These are phyloP conservation scores for Sebastes dallii DNA, from an alignment of 2,797 vertebrate species.

Conservation along the genomic window DNA sequence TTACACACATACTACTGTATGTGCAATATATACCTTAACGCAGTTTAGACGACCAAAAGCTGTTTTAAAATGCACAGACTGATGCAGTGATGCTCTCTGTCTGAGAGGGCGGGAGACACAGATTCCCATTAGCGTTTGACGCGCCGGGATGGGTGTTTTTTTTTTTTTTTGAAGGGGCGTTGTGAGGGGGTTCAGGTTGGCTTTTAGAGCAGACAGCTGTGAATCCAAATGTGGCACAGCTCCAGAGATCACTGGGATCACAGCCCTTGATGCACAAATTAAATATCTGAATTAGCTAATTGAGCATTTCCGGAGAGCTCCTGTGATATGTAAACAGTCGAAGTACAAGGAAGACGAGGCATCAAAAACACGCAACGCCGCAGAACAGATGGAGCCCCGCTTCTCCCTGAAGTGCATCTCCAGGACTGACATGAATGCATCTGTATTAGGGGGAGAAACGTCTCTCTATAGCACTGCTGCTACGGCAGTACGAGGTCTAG, in stretches of 20 bases:
- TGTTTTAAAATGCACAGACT: conserved; percentile 76
- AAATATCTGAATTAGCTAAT: conserved; percentile 70
- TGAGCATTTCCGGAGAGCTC: conserved; percentile 62
- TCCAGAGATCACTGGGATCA: conserved; percentile 63
- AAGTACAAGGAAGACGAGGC: conserved; percentile 42
- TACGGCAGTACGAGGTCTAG: conserved; percentile 20
- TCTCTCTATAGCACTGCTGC: conserved; percentile 41
- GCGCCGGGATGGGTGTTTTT: background rate
- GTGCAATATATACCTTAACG: conserved; percentile 49
- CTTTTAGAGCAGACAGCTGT: conserved; percentile 55
- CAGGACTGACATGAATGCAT: conserved; percentile 57
- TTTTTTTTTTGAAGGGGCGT: conserved; percentile 11
- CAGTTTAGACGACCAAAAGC: conserved; percentile 35
- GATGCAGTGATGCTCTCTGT: conserved; percentile 63
- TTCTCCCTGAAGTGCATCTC: conserved; percentile 64
- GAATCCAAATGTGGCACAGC: conserved; percentile 57
- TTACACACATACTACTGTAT: background rate
- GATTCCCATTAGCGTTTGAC: conserved; percentile 69
- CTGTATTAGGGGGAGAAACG: conserved; percentile 46
- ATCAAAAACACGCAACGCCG: conserved; percentile 41
- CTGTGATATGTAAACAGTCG: conserved; percentile 64
- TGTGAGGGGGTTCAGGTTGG: background rate
- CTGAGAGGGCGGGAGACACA: conserved; percentile 72
- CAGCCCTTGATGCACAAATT: conserved; percentile 64
- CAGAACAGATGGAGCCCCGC: conserved; percentile 66